Base-by-base conservation (phyloP, 2,888 invertebrate genomes). In the Tortricodes alternella region DNA sequence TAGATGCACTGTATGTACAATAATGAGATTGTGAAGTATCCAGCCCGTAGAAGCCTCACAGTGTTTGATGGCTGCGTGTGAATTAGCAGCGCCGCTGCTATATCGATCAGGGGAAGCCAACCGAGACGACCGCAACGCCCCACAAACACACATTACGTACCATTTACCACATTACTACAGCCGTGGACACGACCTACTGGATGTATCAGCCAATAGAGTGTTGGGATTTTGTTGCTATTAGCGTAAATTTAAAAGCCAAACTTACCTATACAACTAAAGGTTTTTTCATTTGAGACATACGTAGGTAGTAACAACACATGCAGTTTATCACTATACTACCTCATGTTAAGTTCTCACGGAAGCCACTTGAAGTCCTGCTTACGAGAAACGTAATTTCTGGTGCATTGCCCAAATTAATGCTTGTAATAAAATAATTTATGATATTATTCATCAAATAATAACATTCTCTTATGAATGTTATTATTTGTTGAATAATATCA, bases 21-120 rank as follows among this genome's bases (percentile, higher is more conserved):
- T 55, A 55, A 55, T 55, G 55, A 55, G 55, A 55, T 55, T 55
- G 55, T 49, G 43, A 23, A 53, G 53, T 49, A 49, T 51, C 50
- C 32, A 29, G 29, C 24, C 9, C 34, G 8, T 52, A 24, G 55
- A 55, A 55, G 48, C 55, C 55, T 35, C 55, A 55, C 55, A 51
- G 50, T 27, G 24, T 18, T 39, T 29, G 38, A 23, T n/a, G 41
- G 41, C 48, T 27, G 41, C 34, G 46, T 49, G 48, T 43, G 21
- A 41, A 41, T 41, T 48, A 34, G 19, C 35, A 49, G n/a, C n/a
- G n/a, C n/a, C 44, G 49, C 50, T 32, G 38, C 48, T 35, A 34
- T 56, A 56, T 56, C 56, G 56, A 56, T 49, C 56, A 29, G 49
- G 44, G 48, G 49, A 50, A 56, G 56, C 56, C 56, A 56, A 38